phyloP scores from a whole-genome alignment of 2,113 vertebrate species.

The Tapirus terrestris region DNA sequence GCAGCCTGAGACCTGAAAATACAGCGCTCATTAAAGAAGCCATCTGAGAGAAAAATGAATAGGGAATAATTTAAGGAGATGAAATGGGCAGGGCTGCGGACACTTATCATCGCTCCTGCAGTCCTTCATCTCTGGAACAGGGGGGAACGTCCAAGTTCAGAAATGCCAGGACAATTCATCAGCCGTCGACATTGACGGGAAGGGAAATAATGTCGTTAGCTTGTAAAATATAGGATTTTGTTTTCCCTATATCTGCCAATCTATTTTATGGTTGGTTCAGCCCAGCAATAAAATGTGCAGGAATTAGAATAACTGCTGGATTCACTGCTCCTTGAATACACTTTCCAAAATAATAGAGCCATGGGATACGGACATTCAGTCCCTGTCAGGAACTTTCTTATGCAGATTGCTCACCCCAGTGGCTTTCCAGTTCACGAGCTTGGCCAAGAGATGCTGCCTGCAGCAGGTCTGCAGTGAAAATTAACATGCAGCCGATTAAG shows the following conservation, averaged over 20 bases:
- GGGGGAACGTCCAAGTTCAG: constrained; percentile 73
- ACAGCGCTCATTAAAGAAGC: constrained; percentile 66
- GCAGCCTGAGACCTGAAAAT: constrained; percentile 52
- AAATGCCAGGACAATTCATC: constrained; percentile 84
- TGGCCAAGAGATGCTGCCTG: not conserved
- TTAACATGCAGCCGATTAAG: fast-evolving
- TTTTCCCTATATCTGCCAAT: constrained; percentile 48
- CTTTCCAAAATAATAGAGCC: constrained; percentile 31
- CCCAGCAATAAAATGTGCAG: constrained; percentile 31
- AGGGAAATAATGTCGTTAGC: constrained; percentile 70
- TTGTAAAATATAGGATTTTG: constrained; percentile 74
- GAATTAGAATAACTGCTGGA: constrained; percentile 43
- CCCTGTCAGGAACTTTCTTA: not conserved
- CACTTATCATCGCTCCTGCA: constrained; percentile 80
- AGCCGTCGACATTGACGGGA: constrained; percentile 54
- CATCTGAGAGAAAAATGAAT: constrained; percentile 66
- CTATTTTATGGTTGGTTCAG: constrained; percentile 55
- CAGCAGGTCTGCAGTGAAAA: not conserved
- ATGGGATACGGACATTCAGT: not conserved
- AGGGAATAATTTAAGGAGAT: constrained; percentile 66
- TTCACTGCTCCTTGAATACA: not conserved
- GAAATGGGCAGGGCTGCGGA: not conserved
- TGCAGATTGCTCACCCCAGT: not conserved
- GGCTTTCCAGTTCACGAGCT: too few relatives aligned
- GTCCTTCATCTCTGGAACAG: constrained; percentile 63